Evolutionary conservation across 2,888 invertebrate species (phyloP).

Genomic region (Ctena decussata): DNA sequence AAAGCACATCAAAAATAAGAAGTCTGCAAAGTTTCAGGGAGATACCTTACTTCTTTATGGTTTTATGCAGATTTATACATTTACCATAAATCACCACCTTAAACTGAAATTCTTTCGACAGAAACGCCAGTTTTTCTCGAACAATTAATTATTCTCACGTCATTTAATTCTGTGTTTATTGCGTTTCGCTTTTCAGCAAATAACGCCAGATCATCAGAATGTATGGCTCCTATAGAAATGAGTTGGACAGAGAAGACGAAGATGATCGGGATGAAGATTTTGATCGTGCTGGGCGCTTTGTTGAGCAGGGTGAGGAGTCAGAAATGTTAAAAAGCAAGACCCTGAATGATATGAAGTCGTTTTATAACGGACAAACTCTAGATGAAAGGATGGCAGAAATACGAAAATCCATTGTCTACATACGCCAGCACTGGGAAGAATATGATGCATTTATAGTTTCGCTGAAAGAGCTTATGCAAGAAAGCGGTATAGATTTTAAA

Average conservation of each 20-base stretch:
- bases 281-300: slow-evolving; percentile 45
- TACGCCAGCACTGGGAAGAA: slow-evolving; percentile 63
- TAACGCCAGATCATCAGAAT: not conserved
- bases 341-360: slow-evolving; percentile 62
- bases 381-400: slow-evolving; percentile 63
- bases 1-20: no score
- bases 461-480: slow-evolving; percentile 42
- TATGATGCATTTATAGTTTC: slow-evolving; percentile 48
- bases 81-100: no score
- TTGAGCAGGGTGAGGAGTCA: slow-evolving; percentile 32
- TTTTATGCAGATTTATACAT: no score
- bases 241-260: not conserved
- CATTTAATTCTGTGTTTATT: no score
- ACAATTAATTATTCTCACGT: no score
- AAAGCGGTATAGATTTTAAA: slow-evolving; percentile 35
- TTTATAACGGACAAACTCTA: slow-evolving; percentile 61
- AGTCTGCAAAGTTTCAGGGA: no score
- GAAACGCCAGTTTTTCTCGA: no score
- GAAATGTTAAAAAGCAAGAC: slow-evolving; percentile 59
- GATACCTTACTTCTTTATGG: no score
- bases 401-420: slow-evolving; percentile 62
- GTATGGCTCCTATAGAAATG: not conserved
- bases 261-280: slow-evolving; percentile 28
- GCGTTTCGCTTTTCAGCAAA: no score
- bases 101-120: no score